These are phyloP conservation scores for Haemorhous mexicanus DNA, from an alignment of 2,113 vertebrate genomes.

Conservation along the genomic window DNA sequence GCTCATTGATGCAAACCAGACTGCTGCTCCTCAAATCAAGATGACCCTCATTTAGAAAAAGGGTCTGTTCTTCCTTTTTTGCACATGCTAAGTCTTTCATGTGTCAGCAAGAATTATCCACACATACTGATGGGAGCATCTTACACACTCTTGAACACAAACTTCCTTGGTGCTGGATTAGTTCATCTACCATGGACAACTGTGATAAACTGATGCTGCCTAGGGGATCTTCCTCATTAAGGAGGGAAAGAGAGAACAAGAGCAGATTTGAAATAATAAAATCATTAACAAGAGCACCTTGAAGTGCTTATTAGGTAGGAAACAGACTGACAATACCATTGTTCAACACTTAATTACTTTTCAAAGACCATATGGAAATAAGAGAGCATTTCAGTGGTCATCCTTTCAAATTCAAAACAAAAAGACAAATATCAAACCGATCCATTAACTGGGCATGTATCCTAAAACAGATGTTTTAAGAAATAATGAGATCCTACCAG, in stretches of 20 bases:
- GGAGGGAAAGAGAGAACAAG: background rate
- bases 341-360: constrained; percentile 14
- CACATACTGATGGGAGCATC: background rate
- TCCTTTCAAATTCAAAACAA: background rate
- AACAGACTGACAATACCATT: background rate
- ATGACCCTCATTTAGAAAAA: background rate
- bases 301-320: constrained; percentile 11
- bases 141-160: background rate
- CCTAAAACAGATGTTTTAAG: background rate
- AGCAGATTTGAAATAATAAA: constrained; percentile 7
- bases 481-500: background rate
- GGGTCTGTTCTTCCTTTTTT: background rate
- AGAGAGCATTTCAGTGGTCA: background rate
- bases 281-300: constrained; percentile 39
- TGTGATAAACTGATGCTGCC: constrained; percentile 9
- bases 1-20: background rate
- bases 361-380: background rate
- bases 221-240: constrained; percentile 34
- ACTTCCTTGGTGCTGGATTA: background rate
- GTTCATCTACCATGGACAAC: background rate
- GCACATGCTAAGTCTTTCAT: background rate
- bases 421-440: background rate
- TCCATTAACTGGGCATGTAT: background rate
- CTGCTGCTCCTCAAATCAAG: background rate
- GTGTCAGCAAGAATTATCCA: background rate